Percentiles rank a stretch among this genome's conserved stretches.
phyloP scores from a whole-genome alignment of 2,888 invertebrate species.

The Steinernema scapterisci region DNA sequence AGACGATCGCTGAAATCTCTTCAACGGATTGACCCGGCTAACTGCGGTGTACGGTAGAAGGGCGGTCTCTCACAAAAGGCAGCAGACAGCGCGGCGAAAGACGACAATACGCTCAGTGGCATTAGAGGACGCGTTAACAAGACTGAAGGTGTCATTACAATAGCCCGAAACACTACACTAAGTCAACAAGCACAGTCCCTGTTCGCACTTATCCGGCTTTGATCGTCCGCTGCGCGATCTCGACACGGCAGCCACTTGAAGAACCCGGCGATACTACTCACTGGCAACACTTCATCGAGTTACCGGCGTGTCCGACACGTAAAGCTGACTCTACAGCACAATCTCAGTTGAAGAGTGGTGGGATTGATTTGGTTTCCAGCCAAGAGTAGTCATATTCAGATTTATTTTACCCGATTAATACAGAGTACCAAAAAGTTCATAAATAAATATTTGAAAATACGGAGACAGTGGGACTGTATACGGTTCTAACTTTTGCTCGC shows the following conservation, averaged over 20 bases:
- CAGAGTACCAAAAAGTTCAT: too few species aligned
- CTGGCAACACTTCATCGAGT: conserved; percentile 7
- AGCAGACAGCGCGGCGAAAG: conserved; percentile 6
- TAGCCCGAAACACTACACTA: conserved; percentile 30
- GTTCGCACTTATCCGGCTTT: conserved; percentile 30
- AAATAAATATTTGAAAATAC: too few species aligned
- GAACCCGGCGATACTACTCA: conserved; percentile 1
- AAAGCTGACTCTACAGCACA: too few species aligned
- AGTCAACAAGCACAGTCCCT: conserved; percentile 31
- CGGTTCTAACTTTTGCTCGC: too few species aligned
- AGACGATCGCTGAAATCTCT: neutral
- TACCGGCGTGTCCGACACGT: neutral
- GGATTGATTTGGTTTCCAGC: too few species aligned
- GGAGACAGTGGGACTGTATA: too few species aligned
- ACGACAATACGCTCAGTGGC: conserved; percentile 24
- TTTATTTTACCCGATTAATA: too few species aligned
- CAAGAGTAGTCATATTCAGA: too few species aligned
- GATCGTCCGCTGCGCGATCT: conserved; percentile 30
- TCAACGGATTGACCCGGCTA: conserved; percentile 23
- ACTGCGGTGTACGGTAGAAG: conserved; percentile 1
- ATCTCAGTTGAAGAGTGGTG: too few species aligned
- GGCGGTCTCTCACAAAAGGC: conserved; percentile 19
- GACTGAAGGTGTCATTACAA: conserved; percentile 28
- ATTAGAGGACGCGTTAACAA: conserved; percentile 28
- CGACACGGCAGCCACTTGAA: conserved; percentile 29